Evolutionary conservation across 2,797 vertebrate genomes (phyloP).

Genomic region (Fistularia commersonii): DNA sequence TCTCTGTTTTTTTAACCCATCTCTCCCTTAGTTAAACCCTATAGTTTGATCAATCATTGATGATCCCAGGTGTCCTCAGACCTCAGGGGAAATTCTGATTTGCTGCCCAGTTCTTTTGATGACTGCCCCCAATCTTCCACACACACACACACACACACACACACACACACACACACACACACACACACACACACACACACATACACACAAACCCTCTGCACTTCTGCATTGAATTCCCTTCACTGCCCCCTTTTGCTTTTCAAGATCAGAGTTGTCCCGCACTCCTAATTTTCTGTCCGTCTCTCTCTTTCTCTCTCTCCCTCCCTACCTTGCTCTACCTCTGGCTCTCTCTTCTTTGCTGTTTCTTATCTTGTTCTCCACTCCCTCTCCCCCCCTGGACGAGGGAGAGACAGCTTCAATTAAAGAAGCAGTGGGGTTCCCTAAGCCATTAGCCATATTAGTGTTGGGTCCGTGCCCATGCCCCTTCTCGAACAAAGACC

Average conservation of each 20-base stretch:
- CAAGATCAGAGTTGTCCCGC: constrained; percentile 48
- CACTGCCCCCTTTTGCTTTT: constrained; percentile 37
- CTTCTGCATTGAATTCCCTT: no score
- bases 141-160: constrained; percentile 18
- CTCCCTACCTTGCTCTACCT: constrained; percentile 25
- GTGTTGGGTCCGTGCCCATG: constrained; percentile 62
- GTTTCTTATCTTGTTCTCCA: constrained; percentile 49
- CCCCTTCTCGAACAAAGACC: constrained; percentile 60
- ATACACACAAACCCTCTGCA: no score
- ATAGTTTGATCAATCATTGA: constrained; percentile 75
- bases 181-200: neutral
- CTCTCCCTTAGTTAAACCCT: constrained; percentile 55
- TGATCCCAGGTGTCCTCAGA: constrained; percentile 75
- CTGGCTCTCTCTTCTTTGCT: constrained; percentile 21
- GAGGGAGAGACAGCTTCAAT: constrained; percentile 69
- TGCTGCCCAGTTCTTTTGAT: constrained; percentile 27
- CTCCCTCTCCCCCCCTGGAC: constrained; percentile 36
- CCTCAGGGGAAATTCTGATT: constrained; percentile 61
- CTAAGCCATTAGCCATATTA: constrained; percentile 73
- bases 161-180: constrained; percentile 24
- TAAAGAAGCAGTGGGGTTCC: constrained; percentile 72
- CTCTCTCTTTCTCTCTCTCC: no score
- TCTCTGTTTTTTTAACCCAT: constrained; percentile 17
- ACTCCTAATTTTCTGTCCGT: no score
- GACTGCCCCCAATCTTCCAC: constrained; percentile 11